Evolutionary conservation across 2,797 vertebrate species (phyloP).

Genomic region (Orientallactaga sibirica): DNA sequence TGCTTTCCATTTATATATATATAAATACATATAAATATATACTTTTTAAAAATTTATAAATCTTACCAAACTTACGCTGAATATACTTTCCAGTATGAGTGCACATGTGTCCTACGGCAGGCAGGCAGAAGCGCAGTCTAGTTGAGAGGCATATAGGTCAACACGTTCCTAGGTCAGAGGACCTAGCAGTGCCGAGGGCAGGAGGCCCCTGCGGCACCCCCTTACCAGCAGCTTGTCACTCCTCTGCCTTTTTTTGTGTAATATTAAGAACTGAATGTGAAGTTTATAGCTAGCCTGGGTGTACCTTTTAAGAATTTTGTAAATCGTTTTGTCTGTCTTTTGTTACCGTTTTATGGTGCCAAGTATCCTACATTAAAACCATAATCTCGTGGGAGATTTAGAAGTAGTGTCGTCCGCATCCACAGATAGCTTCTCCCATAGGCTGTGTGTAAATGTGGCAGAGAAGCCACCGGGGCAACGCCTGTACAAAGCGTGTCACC

Average conservation of each 20-base stretch:
- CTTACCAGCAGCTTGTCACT: conserved; percentile 88
- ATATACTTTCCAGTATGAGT: conserved; percentile 87
- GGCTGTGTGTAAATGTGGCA: conserved; percentile 85
- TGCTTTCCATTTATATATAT: conserved; percentile 95
- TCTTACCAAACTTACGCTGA: conserved; percentile 94
- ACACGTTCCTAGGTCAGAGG: conserved; percentile 64
- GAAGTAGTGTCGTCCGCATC: conserved; percentile 86
- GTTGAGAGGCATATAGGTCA: conserved; percentile 83
- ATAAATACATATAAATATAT: conserved; percentile 90
- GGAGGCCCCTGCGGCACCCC: background rate
- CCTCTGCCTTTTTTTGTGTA: conserved; percentile 94
- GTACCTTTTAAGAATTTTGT: conserved; percentile 93
- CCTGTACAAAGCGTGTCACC: background rate
- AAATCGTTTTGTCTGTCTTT: conserved; percentile 90
- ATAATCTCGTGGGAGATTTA: conserved; percentile 88
- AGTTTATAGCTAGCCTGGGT: conserved; percentile 94
- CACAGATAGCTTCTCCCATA: conserved; percentile 86
- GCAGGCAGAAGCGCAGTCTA: conserved; percentile 86
- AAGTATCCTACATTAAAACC: conserved; percentile 92
- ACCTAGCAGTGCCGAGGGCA: conserved; percentile 88
- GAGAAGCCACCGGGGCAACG: conserved; percentile 46
- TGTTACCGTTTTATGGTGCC: conserved; percentile 96
- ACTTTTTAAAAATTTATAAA: conserved; percentile 97
- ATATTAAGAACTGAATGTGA: conserved; percentile 95
- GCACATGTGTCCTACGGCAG: conserved; percentile 87